Evolutionary conservation across 2,797 vertebrate species (phyloP).

Genomic region (Pseudochromis fuscus): DNA sequence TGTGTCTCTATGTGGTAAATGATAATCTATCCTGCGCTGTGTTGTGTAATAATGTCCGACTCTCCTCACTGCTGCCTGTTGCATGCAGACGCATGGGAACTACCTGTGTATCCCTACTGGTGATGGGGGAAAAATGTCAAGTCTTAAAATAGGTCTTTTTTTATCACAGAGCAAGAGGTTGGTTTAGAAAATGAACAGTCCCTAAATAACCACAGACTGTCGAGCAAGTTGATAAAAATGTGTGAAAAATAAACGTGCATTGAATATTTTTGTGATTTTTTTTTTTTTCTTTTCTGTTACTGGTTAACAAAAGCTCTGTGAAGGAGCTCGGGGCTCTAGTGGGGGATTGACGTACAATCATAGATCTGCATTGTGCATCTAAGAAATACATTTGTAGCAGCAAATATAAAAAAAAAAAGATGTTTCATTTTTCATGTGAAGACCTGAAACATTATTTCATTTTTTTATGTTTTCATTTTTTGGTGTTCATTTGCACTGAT

Average conservation of each 20-base stretch:
- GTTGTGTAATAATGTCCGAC: slow-evolving; percentile 87
- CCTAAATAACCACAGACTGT: slow-evolving; percentile 82
- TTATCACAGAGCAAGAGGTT: slow-evolving; percentile 77
- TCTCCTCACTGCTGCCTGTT: slow-evolving; percentile 89
- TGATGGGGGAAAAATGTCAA: slow-evolving; percentile 86
- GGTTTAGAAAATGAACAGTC: slow-evolving; percentile 82
- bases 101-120: slow-evolving; percentile 87
- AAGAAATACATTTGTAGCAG: slow-evolving; percentile 85
- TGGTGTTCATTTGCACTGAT: slow-evolving; percentile 92
- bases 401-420: slow-evolving; percentile 71
- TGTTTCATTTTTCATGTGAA: slow-evolving; percentile 84
- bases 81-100: slow-evolving; percentile 90
- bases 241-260: slow-evolving; percentile 85
- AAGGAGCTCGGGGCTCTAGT: slow-evolving; percentile 73
- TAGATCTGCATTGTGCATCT: slow-evolving; percentile 84
- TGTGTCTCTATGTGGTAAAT: slow-evolving; percentile 98
- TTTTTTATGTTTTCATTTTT: slow-evolving; percentile 86
- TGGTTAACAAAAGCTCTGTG: slow-evolving; percentile 79
- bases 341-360: slow-evolving; percentile 83
- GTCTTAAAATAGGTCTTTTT: slow-evolving; percentile 87
- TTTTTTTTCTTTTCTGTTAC: slow-evolving; percentile 82
- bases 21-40: slow-evolving; percentile 89
- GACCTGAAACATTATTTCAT: slow-evolving; percentile 82
- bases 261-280: slow-evolving; percentile 83
- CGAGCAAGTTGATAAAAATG: slow-evolving; percentile 79